Base-by-base conservation (phyloP, 2,113 vertebrate species). In the Archocentrus centrarchus region DNA sequence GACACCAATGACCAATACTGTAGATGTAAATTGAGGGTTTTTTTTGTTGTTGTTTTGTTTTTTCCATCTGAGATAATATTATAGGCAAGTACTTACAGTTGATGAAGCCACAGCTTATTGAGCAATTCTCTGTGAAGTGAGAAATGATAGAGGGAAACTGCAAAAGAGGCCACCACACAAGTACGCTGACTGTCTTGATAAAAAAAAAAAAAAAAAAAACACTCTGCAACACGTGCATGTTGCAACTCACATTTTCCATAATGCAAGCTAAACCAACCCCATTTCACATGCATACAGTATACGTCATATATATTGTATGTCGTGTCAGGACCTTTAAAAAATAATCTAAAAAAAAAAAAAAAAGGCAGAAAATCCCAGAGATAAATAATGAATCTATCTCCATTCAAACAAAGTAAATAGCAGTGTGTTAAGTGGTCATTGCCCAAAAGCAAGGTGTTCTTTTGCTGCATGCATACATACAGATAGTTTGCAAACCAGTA, bases 141-240 rank as follows among this genome's bases (percentile, higher is more conserved):
- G 39, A 24, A 39, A 11, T 44, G n/a, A 66, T 44, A 35, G 15
- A 41, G 20, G 18, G 6, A 10, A 20, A 14, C n/a, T 47, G 24
- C 24, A 76, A 64, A 82, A 10, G 70, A 82, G 60, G 81, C 8
- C 81, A 77, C 70, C 50, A 44, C 30, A 82, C 18, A 30, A 55
- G 30, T 63, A n/a, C 15, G 22, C 18, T 53, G 27, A 47, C 53
- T 22, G 2, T 37, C 30, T 4, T 13, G 8, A 30, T n/a, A 53
- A 62, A 44, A 77, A 7, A 7, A 35, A 35, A 7, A 7, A 35
- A 35, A 35, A 35, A 35, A 35, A 35, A 32, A 27, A 27, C 24
- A 30, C 2, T 20, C 57, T 14, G 15, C 35, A 70, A 5, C 41
- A 0, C 7, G 3, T 41, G 59, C 22, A 82, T 30, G 2, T 0